These are phyloP conservation scores for Hydrotaea cyrtoneurina DNA, from an alignment of 2,888 invertebrate genomes.

Conservation along the genomic window DNA sequence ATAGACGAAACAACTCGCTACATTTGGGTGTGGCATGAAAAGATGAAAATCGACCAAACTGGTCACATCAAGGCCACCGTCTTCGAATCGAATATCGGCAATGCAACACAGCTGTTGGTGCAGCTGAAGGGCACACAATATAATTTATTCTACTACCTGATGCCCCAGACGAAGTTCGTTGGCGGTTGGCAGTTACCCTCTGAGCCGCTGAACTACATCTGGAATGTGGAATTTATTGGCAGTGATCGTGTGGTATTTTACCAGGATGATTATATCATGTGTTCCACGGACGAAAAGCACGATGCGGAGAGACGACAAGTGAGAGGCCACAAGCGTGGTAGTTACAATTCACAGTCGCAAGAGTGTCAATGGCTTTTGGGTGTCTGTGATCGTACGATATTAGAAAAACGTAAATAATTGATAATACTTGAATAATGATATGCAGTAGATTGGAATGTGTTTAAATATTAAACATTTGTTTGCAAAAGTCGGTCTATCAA, in stretches of 20 bases:
- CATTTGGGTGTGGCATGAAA: slow-evolving; percentile 56
- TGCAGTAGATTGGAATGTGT: too few relatives aligned
- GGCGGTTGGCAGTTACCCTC: slow-evolving; percentile 35
- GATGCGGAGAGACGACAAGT: slow-evolving; percentile 44
- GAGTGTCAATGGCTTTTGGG: slow-evolving; percentile 59
- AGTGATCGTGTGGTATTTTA: slow-evolving; percentile 40
- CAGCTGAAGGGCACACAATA: slow-evolving; percentile 42
- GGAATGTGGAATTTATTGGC: slow-evolving; percentile 50
- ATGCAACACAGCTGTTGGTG: background rate
- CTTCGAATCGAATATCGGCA: background rate
- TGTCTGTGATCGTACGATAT: background rate
- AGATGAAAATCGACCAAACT: background rate
- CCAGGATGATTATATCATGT: slow-evolving; percentile 51
- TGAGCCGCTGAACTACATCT: slow-evolving; percentile 33
- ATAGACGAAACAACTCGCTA: slow-evolving; percentile 42
- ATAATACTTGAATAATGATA: too few relatives aligned
- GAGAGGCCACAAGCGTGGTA: background rate
- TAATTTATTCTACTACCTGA: slow-evolving; percentile 50
- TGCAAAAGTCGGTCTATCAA: too few relatives aligned
- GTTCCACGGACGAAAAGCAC: slow-evolving; percentile 34
- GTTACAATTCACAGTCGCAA: background rate
- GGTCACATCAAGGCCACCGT: slow-evolving; percentile 39
- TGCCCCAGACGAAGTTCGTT: slow-evolving; percentile 33
- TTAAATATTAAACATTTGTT: too few relatives aligned
- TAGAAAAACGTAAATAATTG: background rate